Evolutionary conservation across 1,140 invertebrate genomes (phyloP), one percentile per base, ranked within the genome.

Genomic region (Aphelenchoides besseyi): DNA sequence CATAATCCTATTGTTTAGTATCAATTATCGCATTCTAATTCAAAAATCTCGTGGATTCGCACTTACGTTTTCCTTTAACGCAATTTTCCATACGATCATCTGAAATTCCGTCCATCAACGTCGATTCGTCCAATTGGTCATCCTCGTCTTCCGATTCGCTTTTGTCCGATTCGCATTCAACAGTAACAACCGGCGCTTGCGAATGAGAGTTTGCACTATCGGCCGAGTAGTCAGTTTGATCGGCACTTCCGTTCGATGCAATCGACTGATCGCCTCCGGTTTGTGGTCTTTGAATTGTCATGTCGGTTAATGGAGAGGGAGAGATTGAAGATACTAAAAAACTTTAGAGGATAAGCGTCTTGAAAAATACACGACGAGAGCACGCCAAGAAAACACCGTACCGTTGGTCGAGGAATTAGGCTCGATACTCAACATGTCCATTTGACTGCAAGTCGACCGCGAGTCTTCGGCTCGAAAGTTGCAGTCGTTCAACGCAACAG

Each of bases 401-500:
- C 63, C 63, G 62, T 35, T 53, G 30, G 63, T 66, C n/a, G 63
- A 66, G 0, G 63, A 36, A 37, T 9, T 66, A 18, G 63, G 63
- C 29, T 35, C 70, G n/a, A 74, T 26, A 30, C 70, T 72, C 18
- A 72, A 71, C 71, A 72, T 29, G 29, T 72, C 70, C 70, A 72
- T 54, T 57, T 72, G 70, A 63, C 70, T 74, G 18, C 53, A 55
- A 8, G 48, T n/a, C 64, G 67, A 28, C 9, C 26, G n/a, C 5
- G 35, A 8, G 5, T 72, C 70, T 5, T 72, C 71, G 16, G 1
- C 3, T 30, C 52, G 52, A 35, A 71, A 62, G 57, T 52, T 28
- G 63, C 30, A 59, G 54, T 87, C 86, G 76, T 87, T 80, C 35
- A 81, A 78, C 5, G 85, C 86, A 30, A 87, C 85, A 41, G 75